phyloP scores from a whole-genome alignment of 1,140 invertebrate species.

The Pogonomyrmex barbatus region DNA sequence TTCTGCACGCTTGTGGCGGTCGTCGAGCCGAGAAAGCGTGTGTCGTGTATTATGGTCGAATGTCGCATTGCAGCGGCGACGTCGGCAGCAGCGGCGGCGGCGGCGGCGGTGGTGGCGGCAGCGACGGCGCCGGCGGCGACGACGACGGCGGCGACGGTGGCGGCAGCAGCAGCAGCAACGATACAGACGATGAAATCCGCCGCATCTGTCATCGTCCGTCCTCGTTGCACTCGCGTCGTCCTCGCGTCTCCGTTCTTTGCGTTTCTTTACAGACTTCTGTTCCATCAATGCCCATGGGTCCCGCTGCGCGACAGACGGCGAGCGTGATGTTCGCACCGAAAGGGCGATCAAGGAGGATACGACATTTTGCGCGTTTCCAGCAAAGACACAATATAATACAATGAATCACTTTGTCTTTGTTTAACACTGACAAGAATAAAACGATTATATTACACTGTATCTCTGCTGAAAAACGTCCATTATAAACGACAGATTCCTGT shows the following conservation, averaged over 20 bases:
- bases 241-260: neutral
- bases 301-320: slow-evolving; percentile 35
- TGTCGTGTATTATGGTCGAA: slow-evolving; percentile 54
- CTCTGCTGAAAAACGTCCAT: no score
- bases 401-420: no score
- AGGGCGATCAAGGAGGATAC: neutral
- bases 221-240: slow-evolving; percentile 21
- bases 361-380: neutral
- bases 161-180: neutral
- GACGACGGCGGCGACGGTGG: neutral
- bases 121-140: neutral
- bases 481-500: neutral
- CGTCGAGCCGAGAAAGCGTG: slow-evolving; percentile 28
- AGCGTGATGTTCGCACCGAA: slow-evolving; percentile 15
- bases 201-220: slow-evolving; percentile 55
- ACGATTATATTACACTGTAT: no score
- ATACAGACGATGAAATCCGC: no score
- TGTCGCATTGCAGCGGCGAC: slow-evolving; percentile 61
- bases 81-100: slow-evolving; percentile 7
- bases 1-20: slow-evolving; percentile 26
- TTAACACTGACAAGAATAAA: no score
- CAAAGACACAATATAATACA: no score
- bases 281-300: neutral
- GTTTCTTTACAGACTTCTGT: slow-evolving; percentile 12
- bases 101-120: neutral